Conservation (phyloP, 1,140 invertebrate species). For the Sipha flava region DNA sequence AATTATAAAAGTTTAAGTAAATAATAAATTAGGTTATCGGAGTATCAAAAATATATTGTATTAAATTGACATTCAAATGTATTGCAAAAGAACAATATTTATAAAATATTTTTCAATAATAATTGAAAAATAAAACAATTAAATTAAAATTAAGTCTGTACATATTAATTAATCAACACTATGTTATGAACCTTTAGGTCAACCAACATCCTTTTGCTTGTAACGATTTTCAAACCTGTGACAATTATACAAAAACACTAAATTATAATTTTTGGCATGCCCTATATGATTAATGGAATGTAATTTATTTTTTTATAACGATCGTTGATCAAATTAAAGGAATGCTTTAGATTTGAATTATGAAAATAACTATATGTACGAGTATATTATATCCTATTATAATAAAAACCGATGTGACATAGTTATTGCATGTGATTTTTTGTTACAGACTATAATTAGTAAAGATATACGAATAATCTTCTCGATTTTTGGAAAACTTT, state of each 20-base stretch:
- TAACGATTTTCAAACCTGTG: not conserved
- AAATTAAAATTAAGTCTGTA: not conserved
- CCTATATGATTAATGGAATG: not conserved
- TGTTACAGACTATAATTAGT: not conserved
- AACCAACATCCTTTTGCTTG: not conserved
- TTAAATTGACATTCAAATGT: no score
- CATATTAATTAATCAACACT: no score
- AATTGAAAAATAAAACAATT: not conserved
- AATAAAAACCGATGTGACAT: not conserved
- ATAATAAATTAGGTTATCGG: no score
- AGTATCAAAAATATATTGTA: no score
- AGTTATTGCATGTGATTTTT: not conserved
- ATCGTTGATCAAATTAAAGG: not conserved
- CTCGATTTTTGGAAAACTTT: no score
- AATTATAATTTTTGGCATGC: constrained; percentile 8
- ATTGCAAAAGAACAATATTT: no score
- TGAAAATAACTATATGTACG: constrained; percentile 4
- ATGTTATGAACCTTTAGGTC: not conserved
- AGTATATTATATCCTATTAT: not conserved
- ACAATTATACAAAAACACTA: not conserved
- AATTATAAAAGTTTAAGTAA: no score
- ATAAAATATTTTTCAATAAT: no score
- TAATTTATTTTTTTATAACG: not conserved
- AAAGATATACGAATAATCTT: not conserved
- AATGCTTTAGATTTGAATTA: not conserved